These are phyloP conservation scores for Drosophila bocqueti DNA, from an alignment of 1,140 invertebrate species.

Conservation along the genomic window DNA sequence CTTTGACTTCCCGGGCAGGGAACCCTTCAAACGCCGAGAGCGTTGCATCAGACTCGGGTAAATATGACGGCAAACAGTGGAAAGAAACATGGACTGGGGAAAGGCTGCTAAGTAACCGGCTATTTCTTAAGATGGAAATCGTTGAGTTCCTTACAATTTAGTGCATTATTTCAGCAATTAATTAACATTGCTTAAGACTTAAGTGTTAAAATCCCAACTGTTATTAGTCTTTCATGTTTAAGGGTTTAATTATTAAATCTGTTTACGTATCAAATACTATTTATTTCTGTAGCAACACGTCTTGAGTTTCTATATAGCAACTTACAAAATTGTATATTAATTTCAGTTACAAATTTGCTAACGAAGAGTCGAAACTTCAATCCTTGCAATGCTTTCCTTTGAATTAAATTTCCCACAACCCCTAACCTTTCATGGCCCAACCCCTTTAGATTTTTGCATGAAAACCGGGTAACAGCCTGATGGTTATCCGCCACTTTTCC, in stretches of 20 bases:
- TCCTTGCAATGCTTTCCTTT: background rate
- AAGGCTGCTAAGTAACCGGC: background rate
- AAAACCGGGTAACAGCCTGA: slow-evolving; percentile 21
- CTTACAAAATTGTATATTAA: background rate
- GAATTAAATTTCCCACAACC: slow-evolving; percentile 13
- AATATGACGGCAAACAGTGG: slow-evolving; percentile 34
- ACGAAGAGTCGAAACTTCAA: background rate
- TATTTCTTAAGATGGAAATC: background rate
- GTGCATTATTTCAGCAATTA: too few relatives aligned
- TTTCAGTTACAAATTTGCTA: background rate
- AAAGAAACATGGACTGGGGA: background rate
- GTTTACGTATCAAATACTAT: too few relatives aligned
- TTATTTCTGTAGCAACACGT: too few relatives aligned
- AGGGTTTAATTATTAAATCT: too few relatives aligned
- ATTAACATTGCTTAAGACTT: too few relatives aligned
- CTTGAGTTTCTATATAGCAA: too few relatives aligned
- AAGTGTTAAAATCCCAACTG: too few relatives aligned
- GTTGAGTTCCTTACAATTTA: background rate
- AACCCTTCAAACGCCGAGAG: slow-evolving; percentile 27
- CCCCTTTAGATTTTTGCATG: slow-evolving; percentile 15
- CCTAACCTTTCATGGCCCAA: slow-evolving; percentile 20
- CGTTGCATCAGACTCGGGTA: slow-evolving; percentile 53
- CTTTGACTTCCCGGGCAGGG: slow-evolving; percentile 62
- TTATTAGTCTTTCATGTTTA: too few relatives aligned
- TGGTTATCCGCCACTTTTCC: slow-evolving; percentile 27